phyloP scores from a whole-genome alignment of 2,113 vertebrate species.

The Malurus melanocephalus region DNA sequence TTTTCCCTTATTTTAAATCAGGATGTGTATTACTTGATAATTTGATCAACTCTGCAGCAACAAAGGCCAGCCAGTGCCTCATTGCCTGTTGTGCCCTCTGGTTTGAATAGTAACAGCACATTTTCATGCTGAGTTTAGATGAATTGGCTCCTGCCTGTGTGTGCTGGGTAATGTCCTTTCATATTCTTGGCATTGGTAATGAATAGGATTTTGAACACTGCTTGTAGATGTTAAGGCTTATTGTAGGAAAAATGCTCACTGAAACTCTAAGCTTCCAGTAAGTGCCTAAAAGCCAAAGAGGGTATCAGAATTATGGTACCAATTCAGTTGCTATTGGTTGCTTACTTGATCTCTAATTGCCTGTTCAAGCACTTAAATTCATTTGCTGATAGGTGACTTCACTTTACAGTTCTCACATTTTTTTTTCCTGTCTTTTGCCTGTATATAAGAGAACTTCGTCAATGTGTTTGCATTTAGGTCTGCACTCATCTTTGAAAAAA shows the following conservation, averaged over 20 bases:
- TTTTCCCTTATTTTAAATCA: not conserved
- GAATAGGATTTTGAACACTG: conserved; percentile 51
- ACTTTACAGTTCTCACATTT: not conserved
- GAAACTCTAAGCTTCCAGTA: conserved; percentile 46
- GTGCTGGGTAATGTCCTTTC: conserved; percentile 53
- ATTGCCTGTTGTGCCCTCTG: conserved; percentile 50
- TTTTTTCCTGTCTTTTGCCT: not conserved
- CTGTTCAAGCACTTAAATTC: not conserved
- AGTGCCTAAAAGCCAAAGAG: conserved; percentile 24
- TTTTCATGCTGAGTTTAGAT: conserved; percentile 64
- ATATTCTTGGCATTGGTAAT: conserved; percentile 55
- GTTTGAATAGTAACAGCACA: conserved; percentile 53
- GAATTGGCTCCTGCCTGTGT: conserved; percentile 58
- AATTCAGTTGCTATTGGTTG: not conserved
- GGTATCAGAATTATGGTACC: not conserved
- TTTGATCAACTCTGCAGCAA: not conserved
- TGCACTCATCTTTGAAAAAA: not conserved
- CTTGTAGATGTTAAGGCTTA: conserved; percentile 57
- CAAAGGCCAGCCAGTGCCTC: conserved; percentile 30
- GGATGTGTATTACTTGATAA: conserved; percentile 24
- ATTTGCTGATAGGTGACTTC: not conserved
- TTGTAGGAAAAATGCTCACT: conserved; percentile 23
- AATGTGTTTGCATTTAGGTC: not conserved
- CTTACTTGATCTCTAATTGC: conserved; percentile 21
- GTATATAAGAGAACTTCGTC: not conserved